Percentiles rank a stretch among this genome's conserved stretches.
Conservation (phyloP, 2,113 vertebrate species). For the Rhegmatorhina hoffmannsi region DNA sequence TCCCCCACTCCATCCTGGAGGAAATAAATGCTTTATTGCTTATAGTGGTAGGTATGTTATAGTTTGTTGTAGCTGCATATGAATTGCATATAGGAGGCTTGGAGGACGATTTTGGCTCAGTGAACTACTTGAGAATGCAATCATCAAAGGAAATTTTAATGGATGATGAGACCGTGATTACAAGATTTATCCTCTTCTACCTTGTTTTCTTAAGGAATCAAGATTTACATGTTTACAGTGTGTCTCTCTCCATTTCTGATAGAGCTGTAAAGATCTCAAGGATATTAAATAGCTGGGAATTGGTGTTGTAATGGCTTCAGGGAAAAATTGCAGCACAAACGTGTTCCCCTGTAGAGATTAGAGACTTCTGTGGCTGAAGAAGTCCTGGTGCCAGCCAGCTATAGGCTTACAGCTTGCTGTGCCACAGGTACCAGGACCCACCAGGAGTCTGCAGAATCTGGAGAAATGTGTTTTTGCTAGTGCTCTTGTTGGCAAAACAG, state of each 20-base stretch:
- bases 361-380: not conserved
- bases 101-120: not conserved
- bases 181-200: not conserved
- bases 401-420: not conserved
- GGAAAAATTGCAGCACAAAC: not conserved
- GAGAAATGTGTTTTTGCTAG: not conserved
- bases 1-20: not conserved
- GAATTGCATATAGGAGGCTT: not conserved
- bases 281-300: not conserved
- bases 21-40: not conserved
- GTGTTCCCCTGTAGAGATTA: accelerated
- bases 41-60: not conserved
- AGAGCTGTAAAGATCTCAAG: not conserved
- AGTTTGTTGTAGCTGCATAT: not conserved
- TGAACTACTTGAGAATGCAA: not conserved
- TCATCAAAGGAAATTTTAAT: not conserved
- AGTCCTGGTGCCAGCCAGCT: not conserved
- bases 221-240: not conserved
- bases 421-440: not conserved
- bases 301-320: not conserved
- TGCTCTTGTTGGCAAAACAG: not conserved
- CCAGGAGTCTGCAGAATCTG: not conserved
- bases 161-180: not conserved
- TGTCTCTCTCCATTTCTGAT: not conserved
- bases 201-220: not conserved